Evolutionary conservation across 2,113 vertebrate genomes (phyloP).

Genomic region (Paramisgurnus dabryanus): DNA sequence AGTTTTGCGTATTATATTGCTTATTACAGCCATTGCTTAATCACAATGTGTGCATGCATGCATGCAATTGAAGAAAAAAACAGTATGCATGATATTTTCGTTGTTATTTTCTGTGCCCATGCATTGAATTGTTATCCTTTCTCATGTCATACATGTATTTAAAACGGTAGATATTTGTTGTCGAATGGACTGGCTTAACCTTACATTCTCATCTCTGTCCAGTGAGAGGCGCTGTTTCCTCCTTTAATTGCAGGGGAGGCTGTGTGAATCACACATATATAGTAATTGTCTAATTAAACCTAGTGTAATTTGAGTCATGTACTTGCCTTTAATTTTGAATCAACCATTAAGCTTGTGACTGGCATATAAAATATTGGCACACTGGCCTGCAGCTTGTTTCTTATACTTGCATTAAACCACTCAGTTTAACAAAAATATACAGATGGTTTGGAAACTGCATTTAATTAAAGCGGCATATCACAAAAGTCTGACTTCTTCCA

Average conservation of each 20-base stretch:
- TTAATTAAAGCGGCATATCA: not conserved
- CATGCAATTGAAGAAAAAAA: not conserved
- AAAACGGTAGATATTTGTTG: constrained; percentile 53
- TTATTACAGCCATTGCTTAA: not conserved
- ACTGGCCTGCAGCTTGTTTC: not conserved
- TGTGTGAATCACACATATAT: constrained; percentile 1
- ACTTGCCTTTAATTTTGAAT: not conserved
- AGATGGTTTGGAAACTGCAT: not conserved
- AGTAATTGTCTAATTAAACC: constrained; percentile 14
- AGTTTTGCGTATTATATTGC: not conserved
- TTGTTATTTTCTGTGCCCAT: not conserved
- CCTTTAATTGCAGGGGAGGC: constrained; percentile 36
- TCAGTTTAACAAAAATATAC: not conserved
- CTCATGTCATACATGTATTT: not conserved
- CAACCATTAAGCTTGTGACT: not conserved
- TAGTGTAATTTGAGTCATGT: not conserved
- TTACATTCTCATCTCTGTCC: constrained; percentile 71
- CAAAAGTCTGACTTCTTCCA: too few relatives aligned
- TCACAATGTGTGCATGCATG: not conserved
- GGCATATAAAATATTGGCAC: too few relatives aligned
- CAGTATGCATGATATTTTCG: not conserved
- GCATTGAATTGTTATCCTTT: not conserved
- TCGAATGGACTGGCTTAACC: constrained; percentile 78
- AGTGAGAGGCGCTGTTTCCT: constrained; percentile 72
- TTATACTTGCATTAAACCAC: not conserved